A percentile compares a stretch with the other conserved stretches of the same genome.
Conservation (phyloP, 2,113 vertebrate species). For the Mastomys coucha region DNA sequence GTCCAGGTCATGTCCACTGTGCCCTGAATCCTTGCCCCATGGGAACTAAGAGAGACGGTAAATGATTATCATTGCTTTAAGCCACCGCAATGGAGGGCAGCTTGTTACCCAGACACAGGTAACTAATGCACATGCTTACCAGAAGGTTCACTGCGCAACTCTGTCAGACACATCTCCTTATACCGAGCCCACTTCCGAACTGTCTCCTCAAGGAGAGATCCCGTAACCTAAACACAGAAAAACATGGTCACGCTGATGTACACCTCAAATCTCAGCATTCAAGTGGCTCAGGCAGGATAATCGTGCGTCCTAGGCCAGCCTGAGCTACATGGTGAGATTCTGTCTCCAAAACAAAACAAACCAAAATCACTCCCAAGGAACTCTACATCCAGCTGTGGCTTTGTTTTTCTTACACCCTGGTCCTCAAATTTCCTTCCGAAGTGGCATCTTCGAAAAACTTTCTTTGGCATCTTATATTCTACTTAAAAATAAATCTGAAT, state of each 20-base stretch:
- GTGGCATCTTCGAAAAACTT: neutral
- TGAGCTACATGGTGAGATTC: neutral
- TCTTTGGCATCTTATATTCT: neutral
- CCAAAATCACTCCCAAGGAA: neutral
- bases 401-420: neutral
- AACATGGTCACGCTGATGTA: neutral
- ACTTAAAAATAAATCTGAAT: neutral
- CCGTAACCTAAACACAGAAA: conserved; percentile 87
- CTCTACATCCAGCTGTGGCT: neutral
- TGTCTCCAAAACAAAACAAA: neutral
- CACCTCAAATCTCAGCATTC: neutral
- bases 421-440: neutral
- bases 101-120: neutral
- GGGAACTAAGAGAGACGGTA: neutral
- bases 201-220: conserved; percentile 90
- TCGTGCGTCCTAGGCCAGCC: neutral
- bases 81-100: neutral
- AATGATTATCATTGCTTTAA: neutral
- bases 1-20: neutral
- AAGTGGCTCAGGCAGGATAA: too few relatives aligned
- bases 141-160: conserved; percentile 81
- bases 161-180: conserved; percentile 91
- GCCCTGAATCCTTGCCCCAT: neutral
- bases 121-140: conserved; percentile 62
- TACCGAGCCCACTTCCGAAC: conserved; percentile 92